phyloP scores from a whole-genome alignment of 1,140 invertebrate genomes.

The Psilanteris sp. region DNA sequence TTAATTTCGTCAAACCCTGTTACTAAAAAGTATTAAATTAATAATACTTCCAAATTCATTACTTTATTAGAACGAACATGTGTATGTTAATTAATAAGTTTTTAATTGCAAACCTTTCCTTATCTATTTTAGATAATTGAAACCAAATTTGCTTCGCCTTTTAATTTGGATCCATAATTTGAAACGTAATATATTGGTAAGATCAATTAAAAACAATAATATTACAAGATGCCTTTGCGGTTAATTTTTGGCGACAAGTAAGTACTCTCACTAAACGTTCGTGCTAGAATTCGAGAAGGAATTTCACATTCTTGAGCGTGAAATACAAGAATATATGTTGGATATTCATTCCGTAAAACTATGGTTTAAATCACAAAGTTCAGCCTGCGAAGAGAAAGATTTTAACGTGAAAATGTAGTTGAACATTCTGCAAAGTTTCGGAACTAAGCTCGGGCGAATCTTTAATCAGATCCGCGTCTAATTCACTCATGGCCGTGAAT shows the following conservation, averaged over 20 bases:
- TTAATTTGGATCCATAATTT: no score
- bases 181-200: constrained; percentile 31
- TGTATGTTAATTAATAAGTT: no score
- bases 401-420: constrained; percentile 65
- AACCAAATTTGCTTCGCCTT: no score
- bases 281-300: constrained; percentile 23
- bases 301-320: constrained; percentile 53
- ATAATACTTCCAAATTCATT: no score
- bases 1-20: no score
- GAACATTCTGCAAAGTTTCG: constrained; percentile 61
- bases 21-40: no score
- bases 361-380: constrained; percentile 65
- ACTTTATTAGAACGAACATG: no score
- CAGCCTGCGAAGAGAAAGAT: constrained; percentile 59
- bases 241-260: constrained; percentile 57
- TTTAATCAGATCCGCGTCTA: constrained; percentile 65
- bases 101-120: no score
- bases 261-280: constrained; percentile 48
- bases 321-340: constrained; percentile 62
- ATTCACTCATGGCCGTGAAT: constrained; percentile 66
- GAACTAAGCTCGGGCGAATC: constrained; percentile 51
- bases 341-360: constrained; percentile 63
- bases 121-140: no score
- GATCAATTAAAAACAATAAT: constrained; percentile 19
- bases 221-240: constrained; percentile 17